A percentile compares a stretch with the other conserved stretches of the same genome.
Conservation (phyloP, 2,113 vertebrate species). For the Oreotragus oreotragus region DNA sequence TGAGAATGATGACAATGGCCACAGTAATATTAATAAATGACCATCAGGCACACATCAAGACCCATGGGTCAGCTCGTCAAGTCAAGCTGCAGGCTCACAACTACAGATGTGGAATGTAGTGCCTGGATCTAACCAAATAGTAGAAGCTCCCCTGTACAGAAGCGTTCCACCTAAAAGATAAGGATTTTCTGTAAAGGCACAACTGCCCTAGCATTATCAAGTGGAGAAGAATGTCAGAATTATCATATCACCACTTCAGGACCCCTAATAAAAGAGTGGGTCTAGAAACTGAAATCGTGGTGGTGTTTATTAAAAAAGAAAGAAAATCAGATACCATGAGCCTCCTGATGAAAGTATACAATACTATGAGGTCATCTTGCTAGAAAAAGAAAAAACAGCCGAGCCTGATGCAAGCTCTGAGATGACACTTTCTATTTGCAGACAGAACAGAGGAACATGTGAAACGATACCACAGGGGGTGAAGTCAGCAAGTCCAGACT, state of each 20-base stretch:
- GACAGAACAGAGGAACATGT: neutral
- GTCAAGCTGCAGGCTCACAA: neutral
- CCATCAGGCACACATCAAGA: fast-evolving
- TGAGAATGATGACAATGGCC: neutral
- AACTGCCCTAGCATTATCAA: neutral
- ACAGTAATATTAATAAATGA: no score
- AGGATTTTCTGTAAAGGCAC: neutral
- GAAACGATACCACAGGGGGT: fast-evolving
- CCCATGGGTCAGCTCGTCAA: neutral
- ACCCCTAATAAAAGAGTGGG: neutral
- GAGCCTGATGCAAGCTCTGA: neutral
- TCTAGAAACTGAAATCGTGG: neutral
- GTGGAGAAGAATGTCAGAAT: neutral
- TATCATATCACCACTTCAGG: neutral
- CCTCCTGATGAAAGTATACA: neutral
- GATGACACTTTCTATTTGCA: neutral
- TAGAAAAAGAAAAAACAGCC: neutral
- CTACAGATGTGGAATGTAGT: neutral
- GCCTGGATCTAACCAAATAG: neutral
- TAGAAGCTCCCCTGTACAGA: neutral
- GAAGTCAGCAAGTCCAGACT: neutral
- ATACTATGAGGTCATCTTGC: neutral
- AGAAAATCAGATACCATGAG: neutral
- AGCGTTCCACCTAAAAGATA: neutral
- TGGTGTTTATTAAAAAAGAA: neutral